Conservation (phyloP, 2,113 vertebrate species). For the Galemys pyrenaicus region DNA sequence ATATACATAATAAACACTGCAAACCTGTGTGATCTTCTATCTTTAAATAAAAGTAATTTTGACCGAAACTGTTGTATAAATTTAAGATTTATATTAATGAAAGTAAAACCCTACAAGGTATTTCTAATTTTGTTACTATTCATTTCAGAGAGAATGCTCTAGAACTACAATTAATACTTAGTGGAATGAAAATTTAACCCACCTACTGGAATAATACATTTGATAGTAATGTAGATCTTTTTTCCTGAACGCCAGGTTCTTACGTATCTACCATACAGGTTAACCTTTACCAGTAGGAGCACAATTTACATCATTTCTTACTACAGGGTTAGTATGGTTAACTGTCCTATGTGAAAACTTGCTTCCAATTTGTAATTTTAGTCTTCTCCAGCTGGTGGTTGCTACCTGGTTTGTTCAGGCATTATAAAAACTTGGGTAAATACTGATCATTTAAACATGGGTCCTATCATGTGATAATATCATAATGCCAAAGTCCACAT, state of each 20-base stretch:
- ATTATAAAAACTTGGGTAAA: neutral
- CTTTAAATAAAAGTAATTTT: slow-evolving; percentile 49
- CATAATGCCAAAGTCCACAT: neutral
- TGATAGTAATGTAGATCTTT: neutral
- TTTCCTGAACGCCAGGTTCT: neutral
- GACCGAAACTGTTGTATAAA: neutral
- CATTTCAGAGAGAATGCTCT: neutral
- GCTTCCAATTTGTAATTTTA: neutral
- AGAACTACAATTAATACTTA: neutral
- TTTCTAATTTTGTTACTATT: neutral
- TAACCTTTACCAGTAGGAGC: neutral
- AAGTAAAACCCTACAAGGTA: neutral
- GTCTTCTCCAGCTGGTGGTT: neutral
- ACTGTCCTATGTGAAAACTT: neutral
- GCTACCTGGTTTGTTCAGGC: neutral
- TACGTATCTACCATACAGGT: neutral
- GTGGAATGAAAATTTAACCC: neutral
- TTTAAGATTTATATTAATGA: neutral
- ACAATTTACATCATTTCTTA: neutral
- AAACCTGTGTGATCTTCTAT: neutral
- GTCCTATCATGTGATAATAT: neutral
- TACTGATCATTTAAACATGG: neutral
- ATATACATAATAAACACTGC: neutral
- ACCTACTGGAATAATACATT: neutral
- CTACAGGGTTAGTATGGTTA: neutral